Conservation (phyloP, 2,113 vertebrate species). For the Geococcyx californianus region DNA sequence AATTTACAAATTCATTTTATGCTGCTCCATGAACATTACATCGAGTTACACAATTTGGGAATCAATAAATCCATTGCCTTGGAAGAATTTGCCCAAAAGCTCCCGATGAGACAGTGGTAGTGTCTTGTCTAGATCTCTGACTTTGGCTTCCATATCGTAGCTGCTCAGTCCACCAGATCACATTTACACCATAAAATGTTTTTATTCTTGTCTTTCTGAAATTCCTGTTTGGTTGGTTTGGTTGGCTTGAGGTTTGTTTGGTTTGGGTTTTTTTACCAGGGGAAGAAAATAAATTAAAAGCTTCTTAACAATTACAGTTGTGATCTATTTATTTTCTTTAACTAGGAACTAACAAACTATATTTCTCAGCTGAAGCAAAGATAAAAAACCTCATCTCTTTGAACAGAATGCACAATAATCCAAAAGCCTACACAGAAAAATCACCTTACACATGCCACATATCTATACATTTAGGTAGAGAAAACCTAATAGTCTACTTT, state of each 20-base stretch:
- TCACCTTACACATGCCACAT: background rate
- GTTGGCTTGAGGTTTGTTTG: background rate
- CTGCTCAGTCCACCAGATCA: background rate
- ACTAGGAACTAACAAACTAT: background rate
- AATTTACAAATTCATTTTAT: background rate
- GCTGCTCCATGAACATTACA: background rate
- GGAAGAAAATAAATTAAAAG: constrained; percentile 8
- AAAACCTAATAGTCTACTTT: background rate
- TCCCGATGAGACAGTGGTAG: background rate
- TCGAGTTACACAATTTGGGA: background rate
- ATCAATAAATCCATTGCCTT: background rate
- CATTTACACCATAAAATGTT: background rate
- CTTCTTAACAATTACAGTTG: background rate
- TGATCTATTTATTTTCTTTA: background rate
- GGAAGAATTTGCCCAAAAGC: background rate
- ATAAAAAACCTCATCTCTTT: background rate
- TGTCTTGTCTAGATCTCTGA: background rate
- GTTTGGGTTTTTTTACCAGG: background rate
- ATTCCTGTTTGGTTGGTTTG: background rate
- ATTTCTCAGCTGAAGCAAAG: background rate
- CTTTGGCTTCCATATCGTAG: background rate
- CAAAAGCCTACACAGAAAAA: background rate
- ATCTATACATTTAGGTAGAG: background rate
- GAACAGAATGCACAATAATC: background rate
- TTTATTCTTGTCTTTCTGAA: constrained; percentile 8